Evolutionary conservation across 2,113 vertebrate species (phyloP), one percentile per base, ranked within the genome.

Genomic region (Ceyx melanurus): DNA sequence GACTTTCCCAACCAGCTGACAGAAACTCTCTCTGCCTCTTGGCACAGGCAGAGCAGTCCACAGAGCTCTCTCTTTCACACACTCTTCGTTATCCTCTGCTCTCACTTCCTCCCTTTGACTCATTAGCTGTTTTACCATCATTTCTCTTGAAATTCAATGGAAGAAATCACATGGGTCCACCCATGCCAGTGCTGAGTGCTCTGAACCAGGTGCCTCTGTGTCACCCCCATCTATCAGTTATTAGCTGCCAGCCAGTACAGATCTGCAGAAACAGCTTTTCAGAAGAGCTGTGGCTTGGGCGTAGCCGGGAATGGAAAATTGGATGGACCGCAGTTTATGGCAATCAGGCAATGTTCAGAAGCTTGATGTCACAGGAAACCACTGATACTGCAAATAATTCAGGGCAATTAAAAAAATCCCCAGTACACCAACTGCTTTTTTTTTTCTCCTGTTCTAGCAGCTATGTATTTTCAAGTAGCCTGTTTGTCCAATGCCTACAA

Each of bases 331-430:
- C 85, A 90, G 73, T 74, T 94, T 48, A 88, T 90, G 86, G 88
- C 73, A 92, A 83, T 86, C 82, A 90, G 72, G 80, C 80, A 61
- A 28, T 9, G 65, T 64, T 92, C 93, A 94, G 72, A 90, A 86
- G 76, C 42, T 94, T 95, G 93, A 95, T 96, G 96, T 95, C 90
- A 96, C 80, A 95, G 92, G 92, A 96, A 96, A 96, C 88, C 93
- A 94, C 83, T 48, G 86, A 96, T 94, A 93, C 5, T 92, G 75
- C 18, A 3, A 93, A 72, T 93, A 83, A 90, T 88, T 92, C 48
- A 72, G 28, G 71, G 73, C 43, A 91, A 92, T 80, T 87, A 48
- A 60, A 88, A 89, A 40, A 65, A 89, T 58, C 23, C 35, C 42
- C 23, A 73, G 4, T 28, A 45, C 29, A 65, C 25, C 18, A n/a